Conservation (phyloP, 1,140 invertebrate genomes). For the Leptonema lineaticorne region DNA sequence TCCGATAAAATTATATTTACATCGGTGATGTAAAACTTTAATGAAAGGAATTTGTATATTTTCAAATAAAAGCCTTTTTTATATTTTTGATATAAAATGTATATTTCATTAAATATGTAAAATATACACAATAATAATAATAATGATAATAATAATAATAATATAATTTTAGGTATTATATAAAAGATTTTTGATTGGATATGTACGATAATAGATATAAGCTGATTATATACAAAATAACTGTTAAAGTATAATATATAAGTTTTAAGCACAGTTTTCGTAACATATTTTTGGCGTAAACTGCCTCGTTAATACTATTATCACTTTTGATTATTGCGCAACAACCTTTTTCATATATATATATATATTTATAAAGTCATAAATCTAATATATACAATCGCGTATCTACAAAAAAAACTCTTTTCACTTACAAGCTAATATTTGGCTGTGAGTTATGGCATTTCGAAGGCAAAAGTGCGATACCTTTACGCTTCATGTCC, state of each 20-base stretch:
- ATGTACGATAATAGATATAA: slow-evolving; percentile 17
- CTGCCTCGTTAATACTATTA: slow-evolving; percentile 16
- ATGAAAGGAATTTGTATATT: not conserved
- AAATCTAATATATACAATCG: not conserved
- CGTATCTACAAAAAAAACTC: not conserved
- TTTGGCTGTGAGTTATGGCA: slow-evolving; percentile 18
- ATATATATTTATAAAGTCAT: no score
- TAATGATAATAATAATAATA: not conserved
- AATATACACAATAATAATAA: slow-evolving; percentile 17
- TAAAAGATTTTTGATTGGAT: slow-evolving; percentile 11
- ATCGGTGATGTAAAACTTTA: not conserved
- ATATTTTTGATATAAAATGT: slow-evolving; percentile 8
- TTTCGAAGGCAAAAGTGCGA: no score
- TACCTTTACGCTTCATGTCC: slow-evolving; percentile 38
- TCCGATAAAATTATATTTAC: not conserved
- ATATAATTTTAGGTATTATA: not conserved
- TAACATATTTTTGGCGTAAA: not conserved
- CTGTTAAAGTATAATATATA: no score
- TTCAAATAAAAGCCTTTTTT: not conserved
- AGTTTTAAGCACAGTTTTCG: not conserved
- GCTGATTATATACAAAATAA: slow-evolving; percentile 9
- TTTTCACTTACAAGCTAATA: not conserved
- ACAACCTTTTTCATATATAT: slow-evolving; percentile 17
- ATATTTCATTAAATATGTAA: slow-evolving; percentile 16
- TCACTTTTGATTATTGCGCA: slow-evolving; percentile 27